Evolutionary conservation across 1,140 invertebrate genomes (phyloP).

Genomic region (Battus philenor): DNA sequence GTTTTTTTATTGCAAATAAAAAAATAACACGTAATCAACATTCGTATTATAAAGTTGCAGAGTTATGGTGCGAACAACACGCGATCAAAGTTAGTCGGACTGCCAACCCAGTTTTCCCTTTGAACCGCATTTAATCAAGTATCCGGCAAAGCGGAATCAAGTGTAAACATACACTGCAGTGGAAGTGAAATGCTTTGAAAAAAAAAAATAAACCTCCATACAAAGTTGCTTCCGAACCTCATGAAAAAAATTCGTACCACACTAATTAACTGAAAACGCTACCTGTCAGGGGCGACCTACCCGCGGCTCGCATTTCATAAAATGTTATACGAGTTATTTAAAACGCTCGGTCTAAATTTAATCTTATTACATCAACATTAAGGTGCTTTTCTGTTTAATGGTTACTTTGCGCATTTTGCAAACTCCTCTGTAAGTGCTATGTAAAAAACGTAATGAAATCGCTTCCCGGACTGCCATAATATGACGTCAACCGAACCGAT

Average conservation of each 20-base stretch:
- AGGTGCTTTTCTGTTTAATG: constrained; percentile 2
- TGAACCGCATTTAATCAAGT: constrained; percentile 16
- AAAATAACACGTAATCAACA: background rate
- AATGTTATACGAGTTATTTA: constrained; percentile 9
- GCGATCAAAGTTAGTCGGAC: constrained; percentile 9
- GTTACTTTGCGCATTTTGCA: constrained; percentile 6
- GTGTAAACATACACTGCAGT: constrained; percentile 5
- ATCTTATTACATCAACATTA: background rate
- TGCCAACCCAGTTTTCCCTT: constrained; percentile 16
- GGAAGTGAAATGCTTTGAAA: background rate
- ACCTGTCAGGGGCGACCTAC: constrained; percentile 29
- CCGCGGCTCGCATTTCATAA: constrained; percentile 14
- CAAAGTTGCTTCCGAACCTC: constrained; percentile 7
- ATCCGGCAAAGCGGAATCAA: constrained; percentile 13
- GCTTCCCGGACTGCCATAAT: constrained; percentile 1
- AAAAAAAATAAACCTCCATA: background rate
- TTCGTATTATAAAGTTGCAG: constrained; percentile 4
- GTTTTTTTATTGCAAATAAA: too few relatives aligned
- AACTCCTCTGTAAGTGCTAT: constrained; percentile 17
- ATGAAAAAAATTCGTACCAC: constrained; percentile 21
- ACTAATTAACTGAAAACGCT: constrained; percentile 48
- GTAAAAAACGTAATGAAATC: constrained; percentile 18
- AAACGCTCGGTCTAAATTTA: background rate
- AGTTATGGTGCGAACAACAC: constrained; percentile 6
- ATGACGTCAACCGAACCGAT: constrained; percentile 3